A percentile compares a stretch with the other conserved stretches of the same genome.
Evolutionary conservation across 2,797 vertebrate species (phyloP).

Genomic region (Triplophysa bombifrons): DNA sequence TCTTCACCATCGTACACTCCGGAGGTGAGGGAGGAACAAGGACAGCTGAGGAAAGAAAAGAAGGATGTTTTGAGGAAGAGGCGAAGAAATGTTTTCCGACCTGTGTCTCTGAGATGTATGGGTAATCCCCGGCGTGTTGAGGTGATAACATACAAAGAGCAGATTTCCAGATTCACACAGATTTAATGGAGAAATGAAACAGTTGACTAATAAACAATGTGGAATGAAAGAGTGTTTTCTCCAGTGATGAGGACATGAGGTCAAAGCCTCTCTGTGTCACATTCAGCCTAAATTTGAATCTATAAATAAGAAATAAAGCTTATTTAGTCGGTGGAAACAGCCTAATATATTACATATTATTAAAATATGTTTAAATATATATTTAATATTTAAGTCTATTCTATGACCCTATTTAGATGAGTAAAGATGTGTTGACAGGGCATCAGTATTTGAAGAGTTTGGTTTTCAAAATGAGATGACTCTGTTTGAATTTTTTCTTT

Average conservation of each 20-base stretch:
- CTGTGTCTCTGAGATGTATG: constrained; percentile 36
- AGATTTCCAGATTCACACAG: constrained; percentile 34
- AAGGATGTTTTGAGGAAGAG: constrained; percentile 45
- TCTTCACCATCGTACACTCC: constrained; percentile 1
- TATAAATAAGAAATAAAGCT: too few species aligned
- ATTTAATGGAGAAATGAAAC: constrained; percentile 58
- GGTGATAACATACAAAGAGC: constrained; percentile 52
- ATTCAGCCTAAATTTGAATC: not conserved
- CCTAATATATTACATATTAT: too few species aligned
- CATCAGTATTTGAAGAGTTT: not conserved
- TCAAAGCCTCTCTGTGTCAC: constrained; percentile 49
- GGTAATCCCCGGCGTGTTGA: constrained; percentile 45
- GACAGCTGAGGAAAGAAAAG: constrained; percentile 63
- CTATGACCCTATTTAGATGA: not conserved
- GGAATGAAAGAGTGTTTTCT: constrained; percentile 51
- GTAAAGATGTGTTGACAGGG: not conserved
- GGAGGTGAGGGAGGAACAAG: constrained; percentile 43
- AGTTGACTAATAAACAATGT: constrained; percentile 60
- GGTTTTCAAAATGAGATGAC: too few species aligned
- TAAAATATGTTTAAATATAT: too few species aligned
- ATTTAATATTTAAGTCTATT: not conserved
- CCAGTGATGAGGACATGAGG: constrained; percentile 68
- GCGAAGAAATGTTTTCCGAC: constrained; percentile 46
- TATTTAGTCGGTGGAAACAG: too few species aligned
- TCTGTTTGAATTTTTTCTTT: too few species aligned